Base-by-base conservation (phyloP, 1,140 invertebrate genomes). In the Lepidurus couesii region DNA sequence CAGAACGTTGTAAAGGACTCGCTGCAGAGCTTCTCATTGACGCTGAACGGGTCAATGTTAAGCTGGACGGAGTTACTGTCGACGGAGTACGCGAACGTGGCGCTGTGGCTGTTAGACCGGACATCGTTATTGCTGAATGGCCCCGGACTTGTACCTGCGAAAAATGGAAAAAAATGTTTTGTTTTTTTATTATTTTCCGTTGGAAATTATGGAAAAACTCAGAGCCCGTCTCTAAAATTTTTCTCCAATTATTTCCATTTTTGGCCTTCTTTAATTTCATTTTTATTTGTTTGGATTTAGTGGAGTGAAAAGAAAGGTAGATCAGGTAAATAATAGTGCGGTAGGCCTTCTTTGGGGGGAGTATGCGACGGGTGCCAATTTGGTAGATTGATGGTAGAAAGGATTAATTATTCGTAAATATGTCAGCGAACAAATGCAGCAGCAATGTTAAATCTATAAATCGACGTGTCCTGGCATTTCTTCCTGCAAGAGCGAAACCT, bases 11-110 rank as follows among this genome's bases (percentile, higher is more conserved):
- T 21, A 65, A 65, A 13, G 53, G 53, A 65, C 53, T 65, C 16
- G n/a, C 53, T 65, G 53, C 21, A 13, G 53, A 65, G 53, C 53
- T 65, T 65, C 53, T 13, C 53, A 65, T 65, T 21, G 53, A 65
- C 8, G 53, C 53, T 65, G 53, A 65, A 65, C 53, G 53, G 53
- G 53, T 65, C 53, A 65, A 5, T 65, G 53, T 21, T 65, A 21
- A 13, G 21, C 53, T 65, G 53, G 53, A 65, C 53, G 53, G 53
- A 65, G 21, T 65, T 65, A 65, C 21, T 65, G 53, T 65, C 21
- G 53, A 13, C 8, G 53, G 53, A 65, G 53, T 65, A 65, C 53
- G 53, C 53, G 53, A 65, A 7, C 53, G 53, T n/a, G 53, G 16
- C 21, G 53, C 53, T 65, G 53, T 34, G 34, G 34, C n/a, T 65